These are phyloP conservation scores for Cosmopolites sordidus DNA, from an alignment of 2,888 invertebrate genomes.

Conservation along the genomic window DNA sequence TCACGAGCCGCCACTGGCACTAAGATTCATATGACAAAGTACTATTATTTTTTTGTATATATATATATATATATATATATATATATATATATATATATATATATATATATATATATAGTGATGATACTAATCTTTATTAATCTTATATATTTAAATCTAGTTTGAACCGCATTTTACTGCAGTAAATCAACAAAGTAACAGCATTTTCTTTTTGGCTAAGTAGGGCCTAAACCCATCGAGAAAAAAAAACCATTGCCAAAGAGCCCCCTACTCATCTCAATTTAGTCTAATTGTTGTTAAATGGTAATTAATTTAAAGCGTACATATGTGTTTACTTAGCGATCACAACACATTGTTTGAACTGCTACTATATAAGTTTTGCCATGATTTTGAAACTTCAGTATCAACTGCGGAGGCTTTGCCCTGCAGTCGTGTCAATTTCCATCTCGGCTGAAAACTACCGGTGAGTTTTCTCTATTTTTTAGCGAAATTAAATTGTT, in stretches of 20 bases:
- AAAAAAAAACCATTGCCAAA: not conserved
- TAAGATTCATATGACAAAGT: too few relatives aligned
- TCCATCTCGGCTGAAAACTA: constrained; percentile 37
- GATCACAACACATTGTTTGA: constrained; percentile 42
- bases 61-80: too few relatives aligned
- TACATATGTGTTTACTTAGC: constrained; percentile 41
- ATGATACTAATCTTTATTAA: too few relatives aligned
- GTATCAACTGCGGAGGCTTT: constrained; percentile 42
- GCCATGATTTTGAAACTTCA: constrained; percentile 38
- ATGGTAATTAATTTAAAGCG: constrained; percentile 31
- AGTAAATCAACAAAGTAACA: not conserved
- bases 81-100: too few relatives aligned
- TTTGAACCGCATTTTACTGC: not conserved
- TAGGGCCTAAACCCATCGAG: not conserved
- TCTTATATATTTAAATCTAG: too few relatives aligned
- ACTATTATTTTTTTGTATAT: too few relatives aligned
- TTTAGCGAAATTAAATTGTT: too few relatives aligned
- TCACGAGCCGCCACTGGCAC: too few relatives aligned
- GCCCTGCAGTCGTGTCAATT: constrained; percentile 40
- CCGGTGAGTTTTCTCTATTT: constrained; percentile 36
- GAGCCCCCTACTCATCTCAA: constrained; percentile 19
- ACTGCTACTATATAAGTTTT: constrained; percentile 39
- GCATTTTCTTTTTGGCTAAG: not conserved
- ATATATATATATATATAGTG: too few relatives aligned
- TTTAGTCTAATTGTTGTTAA: constrained; percentile 32